phyloP scores from a whole-genome alignment of 2,888 invertebrate genomes.

The Strigamia crassipes region DNA sequence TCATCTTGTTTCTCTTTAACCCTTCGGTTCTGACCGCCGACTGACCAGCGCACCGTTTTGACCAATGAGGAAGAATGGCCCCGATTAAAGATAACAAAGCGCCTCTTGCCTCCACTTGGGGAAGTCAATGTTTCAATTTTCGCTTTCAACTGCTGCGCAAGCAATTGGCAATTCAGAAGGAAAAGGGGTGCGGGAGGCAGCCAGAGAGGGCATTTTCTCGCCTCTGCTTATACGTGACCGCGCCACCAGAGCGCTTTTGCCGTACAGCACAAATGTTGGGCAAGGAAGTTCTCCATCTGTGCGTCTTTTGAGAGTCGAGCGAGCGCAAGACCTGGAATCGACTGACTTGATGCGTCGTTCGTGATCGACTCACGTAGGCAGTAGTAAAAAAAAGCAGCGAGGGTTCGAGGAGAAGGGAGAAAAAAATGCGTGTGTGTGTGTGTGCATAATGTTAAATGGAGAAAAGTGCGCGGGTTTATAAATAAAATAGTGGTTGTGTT shows the following conservation, averaged over 20 bases:
- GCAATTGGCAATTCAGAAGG: constrained; percentile 40
- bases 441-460: constrained; percentile 27
- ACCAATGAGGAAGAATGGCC: constrained; percentile 35
- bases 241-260: constrained; percentile 25
- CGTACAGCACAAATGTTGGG: constrained; percentile 24
- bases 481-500: background rate
- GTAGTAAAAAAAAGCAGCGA: constrained; percentile 6
- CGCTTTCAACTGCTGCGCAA: constrained; percentile 32
- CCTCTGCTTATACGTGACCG: constrained; percentile 24
- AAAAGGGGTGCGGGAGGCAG: constrained; percentile 23
- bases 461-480: background rate
- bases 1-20: constrained; percentile 16
- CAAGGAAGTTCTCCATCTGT: constrained; percentile 31
- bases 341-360: constrained; percentile 39
- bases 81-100: constrained; percentile 41
- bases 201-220: background rate
- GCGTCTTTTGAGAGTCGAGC: constrained; percentile 23
- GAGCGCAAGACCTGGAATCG: constrained; percentile 37
- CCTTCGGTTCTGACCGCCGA: constrained; percentile 31
- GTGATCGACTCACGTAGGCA: constrained; percentile 38
- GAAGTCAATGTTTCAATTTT: constrained; percentile 35
- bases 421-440: background rate
- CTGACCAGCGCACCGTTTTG: constrained; percentile 11
- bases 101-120: constrained; percentile 42
- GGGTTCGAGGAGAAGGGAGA: background rate